phyloP scores from a whole-genome alignment of 2,113 vertebrate species.

The Macrotis lagotis region DNA sequence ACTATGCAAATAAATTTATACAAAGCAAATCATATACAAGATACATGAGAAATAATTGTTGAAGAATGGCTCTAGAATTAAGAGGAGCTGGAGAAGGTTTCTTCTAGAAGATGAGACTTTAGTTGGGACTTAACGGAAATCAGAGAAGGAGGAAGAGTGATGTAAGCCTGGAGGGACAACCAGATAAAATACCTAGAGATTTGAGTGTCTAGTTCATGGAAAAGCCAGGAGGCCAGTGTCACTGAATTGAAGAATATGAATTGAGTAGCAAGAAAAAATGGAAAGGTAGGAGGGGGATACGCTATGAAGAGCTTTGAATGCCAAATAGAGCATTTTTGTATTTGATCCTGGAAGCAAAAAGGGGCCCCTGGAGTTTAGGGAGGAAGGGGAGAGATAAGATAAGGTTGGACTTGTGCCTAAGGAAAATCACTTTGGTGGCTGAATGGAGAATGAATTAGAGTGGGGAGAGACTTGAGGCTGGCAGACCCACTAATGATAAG shows the following conservation, averaged over 20 bases:
- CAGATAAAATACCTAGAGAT: not conserved
- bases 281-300: not conserved
- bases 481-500: no score
- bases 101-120: not conserved
- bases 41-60: not conserved
- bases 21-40: not conserved
- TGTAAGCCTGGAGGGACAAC: not conserved
- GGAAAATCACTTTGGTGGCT: no score
- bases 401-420: no score
- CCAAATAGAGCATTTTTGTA: not conserved
- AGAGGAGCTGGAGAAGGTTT: not conserved
- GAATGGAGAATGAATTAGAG: no score
- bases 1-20: not conserved
- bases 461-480: no score
- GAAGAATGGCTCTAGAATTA: not conserved
- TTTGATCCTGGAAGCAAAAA: not conserved
- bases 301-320: not conserved
- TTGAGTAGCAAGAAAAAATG: not conserved
- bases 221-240: not conserved
- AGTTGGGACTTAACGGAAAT: not conserved
- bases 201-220: not conserved
- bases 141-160: not conserved
- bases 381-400: not conserved
- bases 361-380: not conserved
- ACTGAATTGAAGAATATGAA: not conserved